Base-by-base conservation (phyloP, 2,888 invertebrate species). In the Nomada fucata region DNA sequence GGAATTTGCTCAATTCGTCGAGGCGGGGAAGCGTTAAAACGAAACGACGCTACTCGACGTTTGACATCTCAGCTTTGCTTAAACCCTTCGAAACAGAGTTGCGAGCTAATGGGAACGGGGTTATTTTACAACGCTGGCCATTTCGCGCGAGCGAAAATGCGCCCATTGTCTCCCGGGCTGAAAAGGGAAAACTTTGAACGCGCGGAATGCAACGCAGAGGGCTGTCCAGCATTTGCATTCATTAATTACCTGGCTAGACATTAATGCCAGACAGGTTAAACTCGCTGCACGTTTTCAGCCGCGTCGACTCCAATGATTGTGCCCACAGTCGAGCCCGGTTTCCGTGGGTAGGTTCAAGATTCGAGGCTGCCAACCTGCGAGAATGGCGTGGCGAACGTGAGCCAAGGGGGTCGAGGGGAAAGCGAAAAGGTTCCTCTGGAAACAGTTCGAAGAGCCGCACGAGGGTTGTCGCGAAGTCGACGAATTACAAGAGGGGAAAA, bases 21-120 rank as follows among this genome's bases (percentile, higher is more conserved):
- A 44, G 20, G 7, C 47, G 63, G 44, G n/a, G 15, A 52, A 52
- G 18, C 5, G n/a, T 20, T 9, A 13, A 47, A 64, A 11, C 47
- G 23, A 10, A 50, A 59, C 10, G 29, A 26, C 26, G 5, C n/a
- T 23, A 7, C 42, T 2, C 3, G 18, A 61, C n/a, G 9, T 47
- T 69, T 18, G 13, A 47, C 7, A 3, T 23, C 18, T 23, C 18
- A 2, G 23, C 42, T 26, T 15, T n/a, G 26, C 13, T 26, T 26
- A n/a, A 60, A 60, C 70, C 50, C 50, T 29, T 71, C 50, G 60
- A 36, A 50, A 71, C 47, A 60, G n/a, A 71, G 60, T 60, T 61
- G 47, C 60, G 36, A 71, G 47, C 70, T 60, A 61, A 71, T 50
- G 60, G 60, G 50, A 61, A 71, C 60, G 20, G 18, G 29, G 50